Evolutionary conservation across 2,888 invertebrate species (phyloP).

Genomic region (Theristus sp.): DNA sequence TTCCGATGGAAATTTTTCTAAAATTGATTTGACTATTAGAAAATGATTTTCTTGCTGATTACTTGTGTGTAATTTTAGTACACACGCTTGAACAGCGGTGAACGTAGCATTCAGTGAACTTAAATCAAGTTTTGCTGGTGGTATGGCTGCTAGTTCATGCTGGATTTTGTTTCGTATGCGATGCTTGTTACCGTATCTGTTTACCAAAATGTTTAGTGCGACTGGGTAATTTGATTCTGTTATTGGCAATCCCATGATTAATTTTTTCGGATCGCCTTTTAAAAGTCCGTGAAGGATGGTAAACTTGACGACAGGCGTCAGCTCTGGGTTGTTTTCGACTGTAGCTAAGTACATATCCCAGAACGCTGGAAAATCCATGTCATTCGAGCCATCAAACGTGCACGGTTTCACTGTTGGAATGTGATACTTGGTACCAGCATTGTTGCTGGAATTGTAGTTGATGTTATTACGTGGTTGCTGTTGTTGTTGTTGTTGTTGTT

Average conservation of each 20-base stretch:
- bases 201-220: background rate
- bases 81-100: background rate
- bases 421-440: no score
- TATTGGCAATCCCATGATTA: background rate
- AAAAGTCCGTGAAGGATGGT: background rate
- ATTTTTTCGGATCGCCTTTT: background rate
- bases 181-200: background rate
- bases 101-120: background rate
- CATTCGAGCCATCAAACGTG: background rate
- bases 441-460: no score
- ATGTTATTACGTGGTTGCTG: no score
- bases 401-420: no score
- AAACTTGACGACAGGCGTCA: background rate
- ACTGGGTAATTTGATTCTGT: background rate
- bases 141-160: background rate
- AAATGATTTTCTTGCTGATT: background rate
- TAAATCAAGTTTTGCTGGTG: background rate
- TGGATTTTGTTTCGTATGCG: background rate
- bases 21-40: background rate
- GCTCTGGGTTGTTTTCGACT: background rate
- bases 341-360: background rate
- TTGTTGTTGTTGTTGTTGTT: no score
- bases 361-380: background rate
- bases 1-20: background rate
- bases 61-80: background rate